Evolutionary conservation across 2,113 vertebrate genomes (phyloP).

Genomic region (Seriola quinqueradiata): DNA sequence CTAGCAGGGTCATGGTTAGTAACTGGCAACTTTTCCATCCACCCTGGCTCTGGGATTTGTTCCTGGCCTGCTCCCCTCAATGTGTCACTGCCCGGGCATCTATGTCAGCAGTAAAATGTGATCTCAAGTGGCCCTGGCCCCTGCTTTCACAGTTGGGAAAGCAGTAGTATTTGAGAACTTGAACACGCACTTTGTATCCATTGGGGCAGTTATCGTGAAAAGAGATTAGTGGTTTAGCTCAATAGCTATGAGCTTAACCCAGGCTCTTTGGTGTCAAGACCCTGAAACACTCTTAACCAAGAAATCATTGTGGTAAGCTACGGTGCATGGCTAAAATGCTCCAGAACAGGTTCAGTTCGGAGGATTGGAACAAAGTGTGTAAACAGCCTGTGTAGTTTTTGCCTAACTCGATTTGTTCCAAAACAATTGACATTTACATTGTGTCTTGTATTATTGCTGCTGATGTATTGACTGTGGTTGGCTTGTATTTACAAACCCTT

Average conservation of each 20-base stretch:
- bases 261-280: constrained; percentile 2
- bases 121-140: constrained; percentile 48
- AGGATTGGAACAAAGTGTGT: neutral
- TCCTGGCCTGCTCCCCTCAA: constrained; percentile 19
- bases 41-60: constrained; percentile 32
- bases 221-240: neutral
- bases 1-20: neutral
- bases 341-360: neutral
- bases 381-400: neutral
- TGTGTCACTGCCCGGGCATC: constrained; percentile 47
- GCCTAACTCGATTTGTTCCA: neutral
- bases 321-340: neutral
- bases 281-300: neutral
- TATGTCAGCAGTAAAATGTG: constrained; percentile 65
- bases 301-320: neutral
- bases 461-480: neutral
- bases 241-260: neutral
- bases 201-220: neutral
- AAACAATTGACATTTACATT: neutral
- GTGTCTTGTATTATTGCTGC: neutral
- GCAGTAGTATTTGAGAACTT: constrained; percentile 16
- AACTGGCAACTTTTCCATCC: constrained; percentile 2
- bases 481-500: neutral
- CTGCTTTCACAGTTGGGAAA: constrained; percentile 26
- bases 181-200: neutral